Conservation (phyloP, 2,888 invertebrate genomes). For the Rosalia funebris region DNA sequence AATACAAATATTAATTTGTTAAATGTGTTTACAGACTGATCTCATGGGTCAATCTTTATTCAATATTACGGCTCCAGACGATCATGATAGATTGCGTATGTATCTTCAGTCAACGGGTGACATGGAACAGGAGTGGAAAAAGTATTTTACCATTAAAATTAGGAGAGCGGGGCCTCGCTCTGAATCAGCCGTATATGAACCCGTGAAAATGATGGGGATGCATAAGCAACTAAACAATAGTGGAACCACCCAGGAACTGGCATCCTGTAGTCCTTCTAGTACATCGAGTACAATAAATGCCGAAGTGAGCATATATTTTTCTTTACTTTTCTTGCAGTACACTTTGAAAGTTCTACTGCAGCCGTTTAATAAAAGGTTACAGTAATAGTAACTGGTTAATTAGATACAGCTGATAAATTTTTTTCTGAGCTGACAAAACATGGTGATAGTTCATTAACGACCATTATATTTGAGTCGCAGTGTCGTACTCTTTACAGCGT, state of each 20-base stretch:
- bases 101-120: constrained; percentile 68
- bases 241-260: constrained; percentile 16
- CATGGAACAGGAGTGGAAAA: constrained; percentile 67
- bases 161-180: constrained; percentile 77
- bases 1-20: no score
- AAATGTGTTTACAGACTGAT: constrained; percentile 81
- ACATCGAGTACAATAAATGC: constrained; percentile 35
- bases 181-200: constrained; percentile 77
- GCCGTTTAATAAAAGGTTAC: no score
- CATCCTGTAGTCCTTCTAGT: constrained; percentile 31
- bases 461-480: no score
- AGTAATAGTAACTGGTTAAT: no score
- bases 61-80: constrained; percentile 82
- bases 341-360: no score
- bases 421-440: no score
- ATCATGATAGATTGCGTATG: constrained; percentile 77
- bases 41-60: constrained; percentile 84
- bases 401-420: no score
- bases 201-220: constrained; percentile 74
- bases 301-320: constrained; percentile 46
- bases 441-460: no score
- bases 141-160: constrained; percentile 67
- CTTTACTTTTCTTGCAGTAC: no score
- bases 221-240: constrained; percentile 47
- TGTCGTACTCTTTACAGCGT: no score